Base-by-base conservation (phyloP, 1,140 invertebrate species). In the Zaprionus lachaisei region DNA sequence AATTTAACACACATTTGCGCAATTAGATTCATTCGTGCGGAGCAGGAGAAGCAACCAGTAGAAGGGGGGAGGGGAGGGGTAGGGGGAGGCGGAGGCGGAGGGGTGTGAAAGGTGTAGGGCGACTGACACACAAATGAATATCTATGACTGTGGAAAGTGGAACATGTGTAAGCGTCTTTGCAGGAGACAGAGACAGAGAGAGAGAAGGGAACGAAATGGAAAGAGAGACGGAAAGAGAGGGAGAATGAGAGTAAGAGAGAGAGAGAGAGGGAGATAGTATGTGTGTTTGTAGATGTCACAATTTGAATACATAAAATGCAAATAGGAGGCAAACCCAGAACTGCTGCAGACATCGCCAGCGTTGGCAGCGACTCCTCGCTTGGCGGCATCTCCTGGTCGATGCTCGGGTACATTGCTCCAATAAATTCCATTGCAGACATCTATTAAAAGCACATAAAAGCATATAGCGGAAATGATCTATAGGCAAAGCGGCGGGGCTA, bases 1-100 rank as follows among this genome's bases (percentile, higher is more conserved):
- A 89, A 89, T 89, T 89, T 89, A 89, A 89, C 84, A 89, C 84
- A 89, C 85, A 89, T 89, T 89, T 89, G 84, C 84, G 84, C 84
- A 90, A 89, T 89, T 89, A 89, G 81, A 89, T 90, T 89, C 85
- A 89, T 89, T 89, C 84, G 84, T 89, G 84, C 84, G 57, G 41
- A 58, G 71, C 54, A 64, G 74, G 38, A 72, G 74, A 51, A 75
- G 78, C 54, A 80, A 67, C 44, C 58, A 72, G 62, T 22, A 66
- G 65, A 49, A 41, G 57, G 17, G 1, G 28, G 17, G 47, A 28
- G 22, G 15, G 37, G 37, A 5, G 20, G 20, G 20, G n/a, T n/a
- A 20, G 20, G 20, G 22, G 22, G 20, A 0, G 28, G 38, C n/a
- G n/a, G n/a, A n/a, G n/a, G n/a, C n/a, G n/a, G n/a, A n/a, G 51